A percentile compares a stretch with the other conserved stretches of the same genome.
These are phyloP conservation scores for Dermochelys coriacea DNA, from an alignment of 2,797 vertebrate genomes.

Conservation along the genomic window DNA sequence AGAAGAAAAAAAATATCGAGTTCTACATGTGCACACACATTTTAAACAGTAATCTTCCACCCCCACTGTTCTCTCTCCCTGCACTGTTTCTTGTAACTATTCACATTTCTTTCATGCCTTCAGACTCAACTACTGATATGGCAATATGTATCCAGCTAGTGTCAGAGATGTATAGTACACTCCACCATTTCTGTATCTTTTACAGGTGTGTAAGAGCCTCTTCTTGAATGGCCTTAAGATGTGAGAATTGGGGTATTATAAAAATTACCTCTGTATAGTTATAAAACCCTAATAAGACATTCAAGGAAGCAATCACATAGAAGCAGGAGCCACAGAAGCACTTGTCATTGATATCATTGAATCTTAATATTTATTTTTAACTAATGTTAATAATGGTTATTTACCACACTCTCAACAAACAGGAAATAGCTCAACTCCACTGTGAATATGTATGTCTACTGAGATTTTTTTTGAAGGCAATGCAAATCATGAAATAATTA, in stretches of 20 bases:
- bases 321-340: not conserved
- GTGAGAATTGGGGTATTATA: not conserved
- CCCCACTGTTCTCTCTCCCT: too few relatives aligned
- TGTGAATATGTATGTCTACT: not conserved
- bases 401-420: constrained; percentile 12
- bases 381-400: not conserved
- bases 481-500: accelerated
- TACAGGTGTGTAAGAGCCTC: not conserved
- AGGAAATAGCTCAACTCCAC: not conserved
- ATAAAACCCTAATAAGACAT: not conserved
- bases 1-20: too few relatives aligned
- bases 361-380: constrained; percentile 7
- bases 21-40: too few relatives aligned
- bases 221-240: not conserved
- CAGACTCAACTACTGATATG: too few relatives aligned
- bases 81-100: too few relatives aligned
- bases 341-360: constrained; percentile 8
- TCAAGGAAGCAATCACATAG: constrained; percentile 32
- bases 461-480: not conserved
- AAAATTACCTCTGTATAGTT: constrained; percentile 16
- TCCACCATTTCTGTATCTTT: too few relatives aligned
- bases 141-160: too few relatives aligned
- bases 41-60: too few relatives aligned
- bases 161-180: too few relatives aligned
- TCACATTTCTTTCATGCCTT: too few relatives aligned